A percentile compares a stretch with the other conserved stretches of the same genome.
Conservation (phyloP, 37 sponge, comb jelly and placozoan genomes). For the Axinella damicornis region DNA sequence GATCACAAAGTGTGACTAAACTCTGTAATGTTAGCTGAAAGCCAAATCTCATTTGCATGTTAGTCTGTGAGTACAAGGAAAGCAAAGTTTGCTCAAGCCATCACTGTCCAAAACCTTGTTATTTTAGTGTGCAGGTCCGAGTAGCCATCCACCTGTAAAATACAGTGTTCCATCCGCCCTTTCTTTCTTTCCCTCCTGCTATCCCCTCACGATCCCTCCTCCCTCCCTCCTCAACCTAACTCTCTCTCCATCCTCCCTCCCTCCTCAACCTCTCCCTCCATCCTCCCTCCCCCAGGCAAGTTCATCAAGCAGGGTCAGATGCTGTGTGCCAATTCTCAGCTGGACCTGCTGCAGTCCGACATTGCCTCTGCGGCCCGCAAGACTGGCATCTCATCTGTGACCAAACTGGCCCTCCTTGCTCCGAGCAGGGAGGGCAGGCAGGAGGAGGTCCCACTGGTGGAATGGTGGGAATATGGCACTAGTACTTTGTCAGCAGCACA, state of each 20-base stretch:
- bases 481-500: no score
- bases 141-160: no score
- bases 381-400: constrained; percentile 96
- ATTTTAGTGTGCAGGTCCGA: no score
- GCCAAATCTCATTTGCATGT: no score
- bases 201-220: no score
- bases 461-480: constrained; percentile 99
- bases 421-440: constrained; percentile 71
- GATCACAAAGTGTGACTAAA: no score
- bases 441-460: constrained; percentile 80
- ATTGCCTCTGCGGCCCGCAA: constrained; percentile 93
- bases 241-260: neutral
- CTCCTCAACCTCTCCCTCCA: neutral
- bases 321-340: constrained; percentile 88
- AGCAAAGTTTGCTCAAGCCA: no score
- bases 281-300: constrained; percentile 79
- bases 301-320: constrained; percentile 88
- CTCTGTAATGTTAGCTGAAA: no score
- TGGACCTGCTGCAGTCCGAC: constrained; percentile 92
- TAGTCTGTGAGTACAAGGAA: no score
- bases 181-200: no score
- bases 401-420: constrained; percentile 91
- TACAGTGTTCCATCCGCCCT: no score
- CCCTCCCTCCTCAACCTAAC: neutral
- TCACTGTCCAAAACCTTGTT: no score